Percentiles rank a stretch among this genome's conserved stretches.
phyloP scores from a whole-genome alignment of 2,888 invertebrate species.

The Drosophila heteroneura region DNA sequence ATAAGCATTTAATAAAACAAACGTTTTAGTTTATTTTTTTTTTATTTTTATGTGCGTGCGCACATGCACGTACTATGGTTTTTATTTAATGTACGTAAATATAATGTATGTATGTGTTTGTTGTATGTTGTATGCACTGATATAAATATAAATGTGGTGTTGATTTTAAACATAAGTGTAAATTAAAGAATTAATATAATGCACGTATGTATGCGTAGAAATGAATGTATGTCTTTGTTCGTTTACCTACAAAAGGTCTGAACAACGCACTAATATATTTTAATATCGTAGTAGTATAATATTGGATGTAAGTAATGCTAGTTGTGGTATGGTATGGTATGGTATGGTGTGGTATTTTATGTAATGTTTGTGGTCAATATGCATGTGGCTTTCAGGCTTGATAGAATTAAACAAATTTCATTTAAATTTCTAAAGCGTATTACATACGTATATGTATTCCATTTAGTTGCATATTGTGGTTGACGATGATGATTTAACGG shows the following conservation, averaged over 20 bases:
- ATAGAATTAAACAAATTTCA: slow-evolving; percentile 19
- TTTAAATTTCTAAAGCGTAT: slow-evolving; percentile 14
- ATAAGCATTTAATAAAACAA: slow-evolving; percentile 2
- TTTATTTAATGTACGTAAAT: slow-evolving; percentile 51
- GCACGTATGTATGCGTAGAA: slow-evolving; percentile 44
- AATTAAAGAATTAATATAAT: slow-evolving; percentile 44
- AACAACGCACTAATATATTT: slow-evolving; percentile 43
- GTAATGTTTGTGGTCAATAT: slow-evolving; percentile 31
- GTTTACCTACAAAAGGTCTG: slow-evolving; percentile 44
- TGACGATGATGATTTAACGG: slow-evolving; percentile 11
- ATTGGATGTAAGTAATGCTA: slow-evolving; percentile 45
- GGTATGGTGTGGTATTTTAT: slow-evolving; percentile 19
- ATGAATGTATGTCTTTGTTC: slow-evolving; percentile 51
- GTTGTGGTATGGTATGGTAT: slow-evolving; percentile 24
- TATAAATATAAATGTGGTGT: slow-evolving; percentile 59
- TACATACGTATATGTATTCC: slow-evolving; percentile 39
- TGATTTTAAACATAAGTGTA: slow-evolving; percentile 35
- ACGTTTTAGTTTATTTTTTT: slow-evolving; percentile 43
- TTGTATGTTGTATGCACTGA: slow-evolving; percentile 39
- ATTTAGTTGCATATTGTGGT: slow-evolving; percentile 33
- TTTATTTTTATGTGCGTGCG: slow-evolving; percentile 73
- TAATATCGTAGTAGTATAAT: slow-evolving; percentile 53
- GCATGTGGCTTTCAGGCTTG: slow-evolving; percentile 18
- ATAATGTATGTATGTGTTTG: slow-evolving; percentile 53
- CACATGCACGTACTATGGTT: slow-evolving; percentile 58